A percentile compares a stretch with the other conserved stretches of the same genome.
Conservation (phyloP, 2,113 vertebrate species). For the Chamaea fasciata region DNA sequence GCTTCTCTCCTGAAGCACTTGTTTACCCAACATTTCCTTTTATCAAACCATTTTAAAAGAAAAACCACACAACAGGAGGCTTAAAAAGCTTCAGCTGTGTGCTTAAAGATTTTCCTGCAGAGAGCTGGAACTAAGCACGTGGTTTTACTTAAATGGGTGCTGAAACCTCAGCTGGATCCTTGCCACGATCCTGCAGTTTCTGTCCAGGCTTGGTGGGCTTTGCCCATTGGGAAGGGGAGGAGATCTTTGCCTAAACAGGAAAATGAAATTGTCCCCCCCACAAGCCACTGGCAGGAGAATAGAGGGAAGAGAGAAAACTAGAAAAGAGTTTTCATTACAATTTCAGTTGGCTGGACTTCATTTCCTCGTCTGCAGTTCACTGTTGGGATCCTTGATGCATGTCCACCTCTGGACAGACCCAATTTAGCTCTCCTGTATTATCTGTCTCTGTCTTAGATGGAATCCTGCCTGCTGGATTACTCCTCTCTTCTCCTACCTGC, state of each 20-base stretch:
- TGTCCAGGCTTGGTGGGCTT: neutral
- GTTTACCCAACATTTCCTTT: neutral
- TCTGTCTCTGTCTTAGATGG: neutral
- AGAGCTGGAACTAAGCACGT: neutral
- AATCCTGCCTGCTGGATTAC: neutral
- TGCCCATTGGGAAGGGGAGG: neutral
- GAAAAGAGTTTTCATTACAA: neutral
- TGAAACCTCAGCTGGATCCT: constrained; percentile 21
- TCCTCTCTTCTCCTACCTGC: neutral
- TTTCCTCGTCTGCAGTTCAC: neutral
- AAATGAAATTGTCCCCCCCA: neutral
- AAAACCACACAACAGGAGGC: neutral
- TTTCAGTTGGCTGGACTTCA: neutral
- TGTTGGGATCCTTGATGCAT: neutral
- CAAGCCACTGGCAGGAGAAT: neutral
- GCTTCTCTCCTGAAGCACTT: neutral
- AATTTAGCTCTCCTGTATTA: neutral
- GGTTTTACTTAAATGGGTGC: constrained; percentile 32
- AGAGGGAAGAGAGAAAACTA: neutral
- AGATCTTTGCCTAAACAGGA: neutral
- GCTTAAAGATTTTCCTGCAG: neutral
- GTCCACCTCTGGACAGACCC: neutral
- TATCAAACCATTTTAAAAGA: neutral
- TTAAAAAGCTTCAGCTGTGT: neutral
- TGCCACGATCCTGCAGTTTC: neutral